Evolutionary conservation across 2,113 vertebrate species (phyloP).

Genomic region (Dasypus novemcinctus): DNA sequence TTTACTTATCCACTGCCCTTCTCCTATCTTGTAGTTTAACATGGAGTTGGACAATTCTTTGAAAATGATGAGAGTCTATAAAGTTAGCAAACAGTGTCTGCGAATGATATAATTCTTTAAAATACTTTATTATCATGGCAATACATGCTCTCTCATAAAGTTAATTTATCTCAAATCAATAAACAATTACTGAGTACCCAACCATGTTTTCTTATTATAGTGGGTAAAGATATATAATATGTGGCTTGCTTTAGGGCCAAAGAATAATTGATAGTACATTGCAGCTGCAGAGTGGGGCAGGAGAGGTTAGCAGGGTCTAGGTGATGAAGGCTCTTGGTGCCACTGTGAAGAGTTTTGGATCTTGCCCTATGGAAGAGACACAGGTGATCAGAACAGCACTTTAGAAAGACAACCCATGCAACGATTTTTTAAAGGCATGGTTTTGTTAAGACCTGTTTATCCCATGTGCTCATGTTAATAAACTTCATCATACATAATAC

Average conservation of each 20-base stretch:
- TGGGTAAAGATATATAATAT: background rate
- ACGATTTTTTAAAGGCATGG: background rate
- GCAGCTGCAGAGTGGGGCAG: background rate
- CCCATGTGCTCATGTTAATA: background rate
- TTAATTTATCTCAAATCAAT: background rate
- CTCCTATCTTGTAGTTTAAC: background rate
- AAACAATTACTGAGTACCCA: background rate
- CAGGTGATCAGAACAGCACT: background rate
- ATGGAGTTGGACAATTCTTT: background rate
- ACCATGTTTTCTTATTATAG: background rate
- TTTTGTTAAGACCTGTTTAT: background rate
- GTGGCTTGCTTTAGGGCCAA: background rate
- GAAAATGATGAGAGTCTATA: background rate
- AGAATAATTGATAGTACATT: background rate
- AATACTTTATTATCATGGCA: background rate
- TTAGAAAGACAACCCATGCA: background rate
- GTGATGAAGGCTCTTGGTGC: background rate
- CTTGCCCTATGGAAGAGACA: background rate
- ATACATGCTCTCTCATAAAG: background rate
- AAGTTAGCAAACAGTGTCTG: background rate
- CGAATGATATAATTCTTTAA: background rate
- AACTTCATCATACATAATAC: background rate
- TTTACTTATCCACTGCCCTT: background rate
- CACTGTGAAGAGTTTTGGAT: slow-evolving; percentile 6
- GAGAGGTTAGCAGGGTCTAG: background rate